Percentiles rank a stretch among this genome's conserved stretches.
Conservation (phyloP, 2,113 vertebrate species). For the Tragelaphus buxtoni region DNA sequence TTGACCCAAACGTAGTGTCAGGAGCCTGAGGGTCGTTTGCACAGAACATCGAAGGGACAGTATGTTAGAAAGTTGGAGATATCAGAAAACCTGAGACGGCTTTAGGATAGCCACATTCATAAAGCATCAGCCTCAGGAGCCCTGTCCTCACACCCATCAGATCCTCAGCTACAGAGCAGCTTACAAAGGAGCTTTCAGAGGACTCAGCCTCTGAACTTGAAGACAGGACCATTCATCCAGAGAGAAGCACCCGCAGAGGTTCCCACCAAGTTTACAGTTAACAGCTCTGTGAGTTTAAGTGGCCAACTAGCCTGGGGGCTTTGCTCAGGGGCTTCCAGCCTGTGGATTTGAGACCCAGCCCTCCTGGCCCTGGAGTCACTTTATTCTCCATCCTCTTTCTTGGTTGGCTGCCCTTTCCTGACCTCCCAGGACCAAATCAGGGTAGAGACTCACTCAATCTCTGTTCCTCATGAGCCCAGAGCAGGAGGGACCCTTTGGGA, state of each 20-base stretch:
- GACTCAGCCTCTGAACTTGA: too few relatives aligned
- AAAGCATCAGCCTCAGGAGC: neutral
- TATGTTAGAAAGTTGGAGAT: neutral
- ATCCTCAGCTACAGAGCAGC: neutral
- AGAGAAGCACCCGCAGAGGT: neutral
- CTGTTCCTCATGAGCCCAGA: neutral
- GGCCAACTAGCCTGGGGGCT: neutral
- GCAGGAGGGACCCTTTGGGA: neutral
- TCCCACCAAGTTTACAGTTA: neutral
- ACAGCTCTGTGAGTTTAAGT: neutral
- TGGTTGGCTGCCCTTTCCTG: neutral
- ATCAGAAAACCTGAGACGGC: neutral
- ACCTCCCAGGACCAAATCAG: neutral
- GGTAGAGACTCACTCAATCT: neutral
- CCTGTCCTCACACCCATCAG: too few relatives aligned
- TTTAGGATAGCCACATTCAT: neutral
- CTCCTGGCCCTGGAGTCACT: neutral
- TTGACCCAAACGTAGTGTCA: accelerated
- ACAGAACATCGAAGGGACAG: neutral
- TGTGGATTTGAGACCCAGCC: neutral
- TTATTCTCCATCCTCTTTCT: neutral
- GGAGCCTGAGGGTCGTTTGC: neutral
- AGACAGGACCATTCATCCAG: neutral
- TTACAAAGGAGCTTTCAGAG: neutral
- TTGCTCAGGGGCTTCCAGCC: neutral